Evolutionary conservation across 2,888 invertebrate species (phyloP).

Genomic region (Mellilla xanthometata): DNA sequence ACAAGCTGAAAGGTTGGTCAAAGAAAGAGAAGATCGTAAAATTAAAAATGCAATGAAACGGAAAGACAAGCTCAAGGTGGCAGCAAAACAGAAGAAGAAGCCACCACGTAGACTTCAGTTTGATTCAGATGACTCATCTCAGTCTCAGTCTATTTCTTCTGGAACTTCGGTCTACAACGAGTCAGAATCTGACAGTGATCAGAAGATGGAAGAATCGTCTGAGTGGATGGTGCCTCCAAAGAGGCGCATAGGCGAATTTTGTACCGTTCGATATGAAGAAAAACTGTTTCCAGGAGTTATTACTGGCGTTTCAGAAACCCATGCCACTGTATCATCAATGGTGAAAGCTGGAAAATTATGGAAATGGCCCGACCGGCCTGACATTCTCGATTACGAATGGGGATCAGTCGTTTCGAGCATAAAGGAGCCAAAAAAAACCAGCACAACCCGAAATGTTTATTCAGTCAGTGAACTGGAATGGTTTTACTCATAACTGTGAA

Average conservation of each 20-base stretch:
- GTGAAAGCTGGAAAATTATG: slow-evolving; percentile 13
- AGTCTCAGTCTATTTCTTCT: slow-evolving; percentile 2
- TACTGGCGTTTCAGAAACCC: slow-evolving; percentile 13
- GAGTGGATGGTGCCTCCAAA: slow-evolving; percentile 4
- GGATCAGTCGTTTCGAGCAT: slow-evolving; percentile 14
- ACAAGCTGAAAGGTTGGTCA: slow-evolving; percentile 12
- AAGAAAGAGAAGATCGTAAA: slow-evolving; percentile 12
- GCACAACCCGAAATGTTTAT: slow-evolving; percentile 19
- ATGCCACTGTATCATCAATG: slow-evolving; percentile 16
- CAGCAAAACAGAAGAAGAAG: slow-evolving; percentile 5
- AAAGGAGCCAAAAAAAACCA: slow-evolving; percentile 17
- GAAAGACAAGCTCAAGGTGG: slow-evolving; percentile 10
- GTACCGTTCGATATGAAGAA: slow-evolving; percentile 4
- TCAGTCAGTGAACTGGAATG: slow-evolving; percentile 18
- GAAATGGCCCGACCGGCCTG: slow-evolving; percentile 6
- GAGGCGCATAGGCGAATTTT: slow-evolving; percentile 3
- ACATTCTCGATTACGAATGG: slow-evolving; percentile 13
- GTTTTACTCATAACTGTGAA: slow-evolving; percentile 14
- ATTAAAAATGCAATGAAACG: slow-evolving; percentile 13
- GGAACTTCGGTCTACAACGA: slow-evolving; percentile 5
- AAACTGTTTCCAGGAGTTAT: slow-evolving; percentile 5
- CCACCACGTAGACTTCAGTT: slow-evolving; percentile 1
- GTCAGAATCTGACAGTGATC: slow-evolving; percentile 4
- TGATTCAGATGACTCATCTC: slow-evolving; percentile 6
- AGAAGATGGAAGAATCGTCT: slow-evolving; percentile 5